These are phyloP conservation scores for Podarcis raffonei DNA, from an alignment of 2,113 vertebrate genomes.

Conservation along the genomic window DNA sequence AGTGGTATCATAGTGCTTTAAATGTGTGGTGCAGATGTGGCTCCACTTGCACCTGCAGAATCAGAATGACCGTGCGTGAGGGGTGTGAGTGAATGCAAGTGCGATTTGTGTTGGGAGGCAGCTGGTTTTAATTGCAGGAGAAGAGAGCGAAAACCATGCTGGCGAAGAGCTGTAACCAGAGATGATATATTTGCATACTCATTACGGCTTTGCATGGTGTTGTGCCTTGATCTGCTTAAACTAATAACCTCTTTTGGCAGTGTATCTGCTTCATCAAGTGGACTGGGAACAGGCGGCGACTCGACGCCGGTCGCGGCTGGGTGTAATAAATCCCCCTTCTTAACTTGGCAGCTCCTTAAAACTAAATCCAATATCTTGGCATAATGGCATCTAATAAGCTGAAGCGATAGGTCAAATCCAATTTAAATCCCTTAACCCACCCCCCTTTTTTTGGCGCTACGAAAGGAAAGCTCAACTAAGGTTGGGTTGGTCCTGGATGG, in stretches of 20 bases:
- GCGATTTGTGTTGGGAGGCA: background rate
- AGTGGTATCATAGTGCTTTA: too few species aligned
- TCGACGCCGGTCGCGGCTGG: background rate
- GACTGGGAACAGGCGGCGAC: background rate
- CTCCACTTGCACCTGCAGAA: background rate
- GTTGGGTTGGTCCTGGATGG: background rate
- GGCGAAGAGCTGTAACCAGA: background rate
- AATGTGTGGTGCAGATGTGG: too few species aligned
- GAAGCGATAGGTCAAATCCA: background rate
- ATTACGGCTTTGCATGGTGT: constrained; percentile 11
- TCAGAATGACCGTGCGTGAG: too few species aligned
- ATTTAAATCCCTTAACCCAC: background rate
- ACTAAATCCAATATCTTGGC: constrained; percentile 5
- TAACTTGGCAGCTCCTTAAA: background rate
- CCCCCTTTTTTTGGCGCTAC: background rate
- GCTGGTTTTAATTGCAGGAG: constrained; percentile 16
- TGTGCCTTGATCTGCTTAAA: constrained; percentile 25
- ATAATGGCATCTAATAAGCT: background rate
- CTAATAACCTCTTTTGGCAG: constrained; percentile 31
- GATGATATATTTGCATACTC: constrained; percentile 13
- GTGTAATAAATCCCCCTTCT: background rate
- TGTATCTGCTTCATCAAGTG: background rate
- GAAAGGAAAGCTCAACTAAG: background rate
- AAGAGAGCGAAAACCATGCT: background rate
- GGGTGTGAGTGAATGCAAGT: background rate